These are phyloP conservation scores for Passer montanus DNA, from an alignment of 2,113 vertebrate species.

Conservation along the genomic window DNA sequence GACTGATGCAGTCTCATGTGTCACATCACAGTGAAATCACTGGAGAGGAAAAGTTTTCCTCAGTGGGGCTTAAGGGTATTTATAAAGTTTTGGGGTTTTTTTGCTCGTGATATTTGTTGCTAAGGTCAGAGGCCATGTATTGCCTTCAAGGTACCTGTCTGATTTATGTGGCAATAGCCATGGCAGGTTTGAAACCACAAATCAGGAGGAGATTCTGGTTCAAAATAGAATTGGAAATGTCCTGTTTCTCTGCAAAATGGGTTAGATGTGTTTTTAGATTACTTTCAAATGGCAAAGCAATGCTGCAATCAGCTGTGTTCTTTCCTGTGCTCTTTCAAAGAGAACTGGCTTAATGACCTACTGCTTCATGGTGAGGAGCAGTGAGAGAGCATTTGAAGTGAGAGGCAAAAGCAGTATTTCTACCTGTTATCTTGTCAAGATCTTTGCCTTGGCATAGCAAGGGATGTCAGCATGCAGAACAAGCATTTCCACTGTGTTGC, in stretches of 20 bases:
- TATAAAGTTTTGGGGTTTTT: not conserved
- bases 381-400: not conserved
- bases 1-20: conserved; percentile 68
- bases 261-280: not conserved
- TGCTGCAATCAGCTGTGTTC: not conserved
- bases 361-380: not conserved
- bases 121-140: not conserved
- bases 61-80: not conserved
- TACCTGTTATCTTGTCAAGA: not conserved
- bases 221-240: not conserved
- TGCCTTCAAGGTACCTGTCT: not conserved
- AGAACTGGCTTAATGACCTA: not conserved
- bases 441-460: not conserved
- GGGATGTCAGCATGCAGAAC: not conserved
- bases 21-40: conserved; percentile 55
- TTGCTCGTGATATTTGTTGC: not conserved
- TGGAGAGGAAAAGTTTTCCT: conserved; percentile 22
- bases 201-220: not conserved
- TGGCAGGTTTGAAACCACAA: not conserved
- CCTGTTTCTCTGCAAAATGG: not conserved
- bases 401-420: not conserved
- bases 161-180: not conserved
- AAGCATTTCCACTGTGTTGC: not conserved
- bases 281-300: not conserved
- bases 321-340: not conserved